These are phyloP conservation scores for Dyspetes luteomarginatus DNA, from an alignment of 2,888 invertebrate species.

Conservation along the genomic window DNA sequence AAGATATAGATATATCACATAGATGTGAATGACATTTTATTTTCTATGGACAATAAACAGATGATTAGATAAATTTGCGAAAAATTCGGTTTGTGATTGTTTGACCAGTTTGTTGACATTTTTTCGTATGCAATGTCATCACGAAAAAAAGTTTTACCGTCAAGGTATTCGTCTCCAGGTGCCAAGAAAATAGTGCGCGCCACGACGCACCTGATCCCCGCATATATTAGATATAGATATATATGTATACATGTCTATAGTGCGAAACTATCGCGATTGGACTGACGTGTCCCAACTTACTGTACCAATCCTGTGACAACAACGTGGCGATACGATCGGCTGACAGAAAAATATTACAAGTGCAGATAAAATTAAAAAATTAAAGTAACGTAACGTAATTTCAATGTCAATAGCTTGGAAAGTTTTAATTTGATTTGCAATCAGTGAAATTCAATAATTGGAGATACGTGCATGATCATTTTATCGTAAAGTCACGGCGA, in stretches of 20 bases:
- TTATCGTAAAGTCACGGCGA: neutral
- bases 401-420: slow-evolving; percentile 30
- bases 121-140: no score
- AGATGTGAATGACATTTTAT: no score
- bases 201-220: no score
- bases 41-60: no score
- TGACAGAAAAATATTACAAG: slow-evolving; percentile 2
- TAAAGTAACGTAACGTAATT: neutral
- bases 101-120: no score
- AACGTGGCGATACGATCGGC: slow-evolving; percentile 72
- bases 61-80: no score
- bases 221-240: no score
- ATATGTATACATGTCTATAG: neutral
- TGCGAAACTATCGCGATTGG: neutral
- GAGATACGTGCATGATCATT: neutral
- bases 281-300: slow-evolving; percentile 75
- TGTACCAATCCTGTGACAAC: slow-evolving; percentile 47
- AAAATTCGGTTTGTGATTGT: no score
- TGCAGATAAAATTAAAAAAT: neutral
- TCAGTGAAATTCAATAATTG: neutral
- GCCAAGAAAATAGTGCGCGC: no score
- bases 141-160: no score
- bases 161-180: no score
- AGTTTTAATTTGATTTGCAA: neutral
- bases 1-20: no score